These are phyloP conservation scores for Pseudomyrmex flavicornis DNA, from an alignment of 1,140 invertebrate genomes.

Conservation along the genomic window DNA sequence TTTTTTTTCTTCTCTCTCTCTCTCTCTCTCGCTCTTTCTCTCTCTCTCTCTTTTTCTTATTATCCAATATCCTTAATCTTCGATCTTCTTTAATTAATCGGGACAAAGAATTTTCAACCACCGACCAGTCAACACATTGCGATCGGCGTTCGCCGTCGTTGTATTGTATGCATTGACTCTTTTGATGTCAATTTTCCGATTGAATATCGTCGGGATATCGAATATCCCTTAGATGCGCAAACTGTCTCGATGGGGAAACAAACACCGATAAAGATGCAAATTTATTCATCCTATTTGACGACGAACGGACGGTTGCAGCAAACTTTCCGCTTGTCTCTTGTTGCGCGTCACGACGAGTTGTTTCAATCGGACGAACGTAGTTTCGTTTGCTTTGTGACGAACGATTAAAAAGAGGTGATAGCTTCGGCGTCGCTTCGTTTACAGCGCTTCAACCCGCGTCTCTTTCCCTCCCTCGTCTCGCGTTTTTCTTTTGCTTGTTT, in stretches of 20 bases:
- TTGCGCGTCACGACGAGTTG: conserved; percentile 27
- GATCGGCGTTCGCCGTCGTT: not conserved
- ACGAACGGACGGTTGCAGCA: not conserved
- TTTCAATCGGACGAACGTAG: conserved; percentile 39
- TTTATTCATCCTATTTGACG: conserved; percentile 19
- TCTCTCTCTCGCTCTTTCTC: no score
- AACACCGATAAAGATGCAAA: conserved; percentile 36
- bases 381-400: conserved; percentile 33
- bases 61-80: conserved; percentile 79
- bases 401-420: conserved; percentile 45
- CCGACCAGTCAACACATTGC: conserved; percentile 7
- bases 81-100: conserved; percentile 77
- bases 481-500: not conserved
- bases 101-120: conserved; percentile 20
- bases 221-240: not conserved
- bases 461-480: not conserved
- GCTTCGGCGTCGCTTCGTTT: conserved; percentile 13
- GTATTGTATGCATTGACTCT: not conserved
- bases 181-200: not conserved
- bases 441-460: not conserved
- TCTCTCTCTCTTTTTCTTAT: conserved; percentile 31
- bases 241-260: not conserved
- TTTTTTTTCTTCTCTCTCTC: not conserved
- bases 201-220: not conserved
- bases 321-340: not conserved